Percentiles rank a stretch among this genome's conserved stretches.
Conservation (phyloP, 1,140 invertebrate species). For the Caerostris extrusa region DNA sequence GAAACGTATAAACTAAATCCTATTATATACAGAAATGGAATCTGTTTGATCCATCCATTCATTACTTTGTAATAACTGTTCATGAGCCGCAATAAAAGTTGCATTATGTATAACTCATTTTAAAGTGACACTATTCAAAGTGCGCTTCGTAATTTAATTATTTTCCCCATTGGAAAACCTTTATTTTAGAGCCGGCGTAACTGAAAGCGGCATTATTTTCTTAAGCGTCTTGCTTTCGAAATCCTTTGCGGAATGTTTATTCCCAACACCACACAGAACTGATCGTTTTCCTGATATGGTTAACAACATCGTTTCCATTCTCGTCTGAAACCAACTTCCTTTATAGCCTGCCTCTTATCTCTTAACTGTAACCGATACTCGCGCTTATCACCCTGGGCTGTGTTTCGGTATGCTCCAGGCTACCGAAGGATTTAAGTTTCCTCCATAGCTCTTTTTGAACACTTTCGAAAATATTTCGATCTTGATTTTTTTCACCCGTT, state of each 20-base stretch:
- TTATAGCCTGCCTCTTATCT: conserved; percentile 56
- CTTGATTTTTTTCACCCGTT: not conserved
- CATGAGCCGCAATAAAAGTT: too few relatives aligned
- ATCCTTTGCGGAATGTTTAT: conserved; percentile 16
- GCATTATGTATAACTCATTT: too few relatives aligned
- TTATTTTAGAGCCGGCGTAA: not conserved
- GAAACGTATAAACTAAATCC: too few relatives aligned
- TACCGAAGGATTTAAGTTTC: conserved; percentile 26
- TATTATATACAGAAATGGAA: too few relatives aligned
- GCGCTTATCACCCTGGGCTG: conserved; percentile 5
- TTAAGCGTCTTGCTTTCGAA: not conserved
- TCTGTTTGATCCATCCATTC: too few relatives aligned
- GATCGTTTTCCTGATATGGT: conserved; percentile 19
- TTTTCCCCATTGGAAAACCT: not conserved
- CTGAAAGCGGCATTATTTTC: not conserved
- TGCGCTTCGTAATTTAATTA: too few relatives aligned
- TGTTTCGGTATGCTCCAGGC: not conserved
- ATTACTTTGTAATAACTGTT: too few relatives aligned
- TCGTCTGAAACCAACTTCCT: conserved; percentile 19
- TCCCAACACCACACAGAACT: not conserved
- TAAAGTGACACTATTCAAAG: too few relatives aligned
- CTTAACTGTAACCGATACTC: conserved; percentile 37
- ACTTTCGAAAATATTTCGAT: conserved; percentile 4
- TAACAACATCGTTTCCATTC: conserved; percentile 64
- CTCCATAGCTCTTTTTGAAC: not conserved